Conservation (phyloP, 2,888 invertebrate genomes). For the Heteromyza rotundicornis region DNA sequence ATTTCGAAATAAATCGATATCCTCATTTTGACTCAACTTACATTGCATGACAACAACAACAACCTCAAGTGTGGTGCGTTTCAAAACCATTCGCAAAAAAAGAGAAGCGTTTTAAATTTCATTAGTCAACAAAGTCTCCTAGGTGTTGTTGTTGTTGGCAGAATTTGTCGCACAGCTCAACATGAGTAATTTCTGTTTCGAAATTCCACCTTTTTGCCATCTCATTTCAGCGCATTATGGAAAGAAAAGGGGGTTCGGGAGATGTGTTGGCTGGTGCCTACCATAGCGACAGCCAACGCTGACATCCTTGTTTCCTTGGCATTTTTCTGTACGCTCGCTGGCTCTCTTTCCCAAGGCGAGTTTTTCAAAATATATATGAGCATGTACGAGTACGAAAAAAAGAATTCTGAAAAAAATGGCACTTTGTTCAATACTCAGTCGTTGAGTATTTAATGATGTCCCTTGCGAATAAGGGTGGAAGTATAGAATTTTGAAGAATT, state of each 20-base stretch:
- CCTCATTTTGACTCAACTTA: background rate
- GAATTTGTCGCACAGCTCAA: too few relatives aligned
- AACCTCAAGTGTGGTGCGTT: background rate
- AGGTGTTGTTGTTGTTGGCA: too few relatives aligned
- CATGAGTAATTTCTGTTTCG: background rate
- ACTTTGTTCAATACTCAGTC: too few relatives aligned
- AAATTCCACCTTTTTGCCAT: background rate
- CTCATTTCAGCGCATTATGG: background rate
- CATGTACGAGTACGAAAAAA: background rate
- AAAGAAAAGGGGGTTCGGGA: background rate
- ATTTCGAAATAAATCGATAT: slow-evolving; percentile 3
- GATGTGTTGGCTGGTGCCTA: background rate
- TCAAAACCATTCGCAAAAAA: background rate
- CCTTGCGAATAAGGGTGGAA: too few relatives aligned
- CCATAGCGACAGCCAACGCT: background rate
- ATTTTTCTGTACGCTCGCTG: background rate
- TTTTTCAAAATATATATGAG: background rate
- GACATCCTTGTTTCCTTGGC: slow-evolving; percentile 1
- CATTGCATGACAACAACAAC: background rate
- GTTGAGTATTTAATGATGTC: too few relatives aligned
- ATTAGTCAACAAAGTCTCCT: background rate
- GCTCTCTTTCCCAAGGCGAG: background rate
- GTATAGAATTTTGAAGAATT: too few relatives aligned
- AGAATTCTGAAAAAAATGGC: too few relatives aligned
- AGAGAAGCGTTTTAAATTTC: background rate